Base-by-base conservation (phyloP, 2,797 vertebrate species). In the Aythya fuligula region DNA sequence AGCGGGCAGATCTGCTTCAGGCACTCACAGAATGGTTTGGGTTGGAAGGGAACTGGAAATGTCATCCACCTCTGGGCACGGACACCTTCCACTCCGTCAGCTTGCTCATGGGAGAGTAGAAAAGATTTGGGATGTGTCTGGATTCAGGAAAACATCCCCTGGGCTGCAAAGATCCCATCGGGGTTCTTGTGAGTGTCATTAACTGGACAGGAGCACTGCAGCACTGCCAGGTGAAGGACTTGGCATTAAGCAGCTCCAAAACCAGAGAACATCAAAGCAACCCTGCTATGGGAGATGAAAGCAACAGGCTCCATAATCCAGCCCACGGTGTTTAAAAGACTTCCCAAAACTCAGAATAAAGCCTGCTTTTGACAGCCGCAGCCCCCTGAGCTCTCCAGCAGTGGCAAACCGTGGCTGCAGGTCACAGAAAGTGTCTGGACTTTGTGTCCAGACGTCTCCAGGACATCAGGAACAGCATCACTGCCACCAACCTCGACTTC, bases 241-340 rank as follows among this genome's bases (percentile, higher is more conserved):
- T 16, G 64, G 78, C 93, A 78, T 17, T 10, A 1, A 49, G 3
- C 22, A 13, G n/a, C 80, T 13, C 30, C 77, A 56, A 60, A 30
- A 94, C 77, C 58, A 73, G 60, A 70, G 56, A 71, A 70, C 78
- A 86, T 93, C 85, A 92, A 92, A 96, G 93, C 85, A 53, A 36
- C 60, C 78, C 71, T 56, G 86, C 56, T 53, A 82, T 47, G 39
- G 72, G 57, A 90, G 81, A 90, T 81, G 78, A 93, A 96, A 96
- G 82, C 87, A 2, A 51, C 1, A 2, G 2, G 0, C 67, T 74
- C 24, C 87, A 57, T 3, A 41, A 18, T 20, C 64, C 9, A 6
- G 78, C 89, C 62, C 0, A 2, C 62, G 71, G 47, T 43, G 45
- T 18, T 85, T 60, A 11, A 45, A 84, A 54, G 49, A 36, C 27